Conservation (phyloP, 1,140 invertebrate genomes). For the Drosophila insularis region DNA sequence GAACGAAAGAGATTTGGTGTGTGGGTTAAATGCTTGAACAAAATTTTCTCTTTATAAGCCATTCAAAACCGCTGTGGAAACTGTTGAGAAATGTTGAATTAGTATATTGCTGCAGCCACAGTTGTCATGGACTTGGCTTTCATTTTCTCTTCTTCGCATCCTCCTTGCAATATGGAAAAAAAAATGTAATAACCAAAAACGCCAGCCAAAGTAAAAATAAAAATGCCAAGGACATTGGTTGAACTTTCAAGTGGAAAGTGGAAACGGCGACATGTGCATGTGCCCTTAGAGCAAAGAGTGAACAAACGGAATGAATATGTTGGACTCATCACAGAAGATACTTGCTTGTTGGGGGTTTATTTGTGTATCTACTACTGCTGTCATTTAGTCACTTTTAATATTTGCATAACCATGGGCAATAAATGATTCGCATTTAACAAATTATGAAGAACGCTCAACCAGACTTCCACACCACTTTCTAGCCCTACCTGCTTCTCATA, state of each 20-base stretch:
- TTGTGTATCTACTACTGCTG: neutral
- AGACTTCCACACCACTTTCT: no score
- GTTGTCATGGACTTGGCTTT: constrained; percentile 11
- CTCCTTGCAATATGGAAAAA: neutral
- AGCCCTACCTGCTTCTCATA: neutral
- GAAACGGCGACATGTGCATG: constrained; percentile 9
- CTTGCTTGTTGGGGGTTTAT: constrained; percentile 4
- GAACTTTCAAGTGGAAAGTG: constrained; percentile 13
- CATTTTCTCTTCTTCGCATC: neutral
- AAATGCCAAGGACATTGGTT: constrained; percentile 14
- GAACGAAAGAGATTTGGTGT: constrained; percentile 10
- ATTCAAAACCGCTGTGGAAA: constrained; percentile 9
- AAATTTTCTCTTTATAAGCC: constrained; percentile 14
- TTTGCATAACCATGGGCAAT: neutral
- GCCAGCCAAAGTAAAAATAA: constrained; percentile 18
- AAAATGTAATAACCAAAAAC: constrained; percentile 16
- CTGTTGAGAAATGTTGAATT: constrained; percentile 2
- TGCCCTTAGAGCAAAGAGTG: neutral
- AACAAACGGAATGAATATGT: neutral
- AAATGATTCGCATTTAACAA: neutral
- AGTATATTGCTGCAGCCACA: constrained; percentile 20
- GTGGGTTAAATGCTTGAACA: constrained; percentile 20
- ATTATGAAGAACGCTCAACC: neutral
- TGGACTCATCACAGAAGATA: neutral
- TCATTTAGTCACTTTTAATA: neutral